Evolutionary conservation across 1,140 invertebrate genomes (phyloP), one percentile per base, ranked within the genome.

Genomic region (Drosophila aff.): DNA sequence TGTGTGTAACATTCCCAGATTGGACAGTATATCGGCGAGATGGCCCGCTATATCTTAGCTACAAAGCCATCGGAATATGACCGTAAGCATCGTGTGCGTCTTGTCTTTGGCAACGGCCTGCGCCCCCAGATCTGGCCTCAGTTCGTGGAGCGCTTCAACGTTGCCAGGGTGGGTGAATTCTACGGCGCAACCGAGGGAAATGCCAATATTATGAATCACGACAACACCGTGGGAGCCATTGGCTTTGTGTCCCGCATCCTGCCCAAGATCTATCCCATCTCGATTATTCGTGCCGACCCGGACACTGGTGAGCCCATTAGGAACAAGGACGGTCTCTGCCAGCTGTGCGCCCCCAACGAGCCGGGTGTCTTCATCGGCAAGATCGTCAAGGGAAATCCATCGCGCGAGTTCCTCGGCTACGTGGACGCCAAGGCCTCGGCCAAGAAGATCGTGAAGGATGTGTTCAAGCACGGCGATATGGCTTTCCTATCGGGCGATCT

Each of bases 131-230:
- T 99, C 66, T 99, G 99, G 99, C 94, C 94, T 9, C 96, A 98
- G 76, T 99, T 99, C 93, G 95, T 97, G 2, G 94, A 97, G 21
- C 95, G 99, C 65, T 99, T 99, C 92, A 96, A 96, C 53, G 97
- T 99, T 57, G 94, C 95, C 47, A 93, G 95, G 66, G 97, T 99
- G 61, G 96, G 95, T 16, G 99, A 99, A 94, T 98, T 99, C 93
- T 99, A 99, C 92, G 99, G 98, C 9, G 98, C 98, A 11, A 99
- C 98, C 0, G 98, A 99, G 94, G 98, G 98, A 76, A 99, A 99
- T 93, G 98, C 98, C 40, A 99, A 98, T 93, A 97, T 98, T 49
- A 98, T 98, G 4, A 99, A 99, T 90, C 94, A 96, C 36, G 97
- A 98, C 81, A 97, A 97, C 81, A 98, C 95, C 2, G 95, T 98